A percentile compares a stretch with the other conserved stretches of the same genome.
Conservation (phyloP, 2,888 invertebrate genomes). For the Nowickia ferox region DNA sequence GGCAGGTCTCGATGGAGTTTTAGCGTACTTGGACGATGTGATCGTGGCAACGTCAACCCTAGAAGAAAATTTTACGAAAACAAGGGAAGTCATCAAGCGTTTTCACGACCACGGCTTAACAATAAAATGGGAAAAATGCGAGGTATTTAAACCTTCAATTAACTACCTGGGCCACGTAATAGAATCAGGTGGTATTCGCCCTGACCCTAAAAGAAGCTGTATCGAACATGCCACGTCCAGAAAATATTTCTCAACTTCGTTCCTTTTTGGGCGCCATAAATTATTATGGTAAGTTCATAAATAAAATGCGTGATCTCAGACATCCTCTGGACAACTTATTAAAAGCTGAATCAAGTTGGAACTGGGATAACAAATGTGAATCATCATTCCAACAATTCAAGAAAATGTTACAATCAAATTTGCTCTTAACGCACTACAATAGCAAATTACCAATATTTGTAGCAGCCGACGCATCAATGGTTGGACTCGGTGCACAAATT, state of each 20-base stretch:
- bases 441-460: slow-evolving; percentile 29
- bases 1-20: neutral
- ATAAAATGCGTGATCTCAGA: slow-evolving; percentile 15
- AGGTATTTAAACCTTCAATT: slow-evolving; percentile 43
- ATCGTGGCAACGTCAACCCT: neutral
- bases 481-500: slow-evolving; percentile 12
- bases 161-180: slow-evolving; percentile 50
- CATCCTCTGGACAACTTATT: slow-evolving; percentile 1
- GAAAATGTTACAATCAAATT: slow-evolving; percentile 9
- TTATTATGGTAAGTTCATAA: slow-evolving; percentile 51
- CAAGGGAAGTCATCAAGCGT: slow-evolving; percentile 39
- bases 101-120: slow-evolving; percentile 44
- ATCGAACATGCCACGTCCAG: slow-evolving; percentile 24
- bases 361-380: slow-evolving; percentile 26
- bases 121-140: slow-evolving; percentile 47
- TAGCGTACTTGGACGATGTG: slow-evolving; percentile 4
- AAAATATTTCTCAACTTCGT: slow-evolving; percentile 44
- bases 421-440: slow-evolving; percentile 27
- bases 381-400: slow-evolving; percentile 27
- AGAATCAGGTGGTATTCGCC: slow-evolving; percentile 28
- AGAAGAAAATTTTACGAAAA: neutral
- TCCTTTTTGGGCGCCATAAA: slow-evolving; percentile 46
- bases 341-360: slow-evolving; percentile 2
- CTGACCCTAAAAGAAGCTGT: slow-evolving; percentile 25
- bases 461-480: slow-evolving; percentile 37